Conservation (phyloP, 2,113 vertebrate species). For the Corythornis vintsioides region DNA sequence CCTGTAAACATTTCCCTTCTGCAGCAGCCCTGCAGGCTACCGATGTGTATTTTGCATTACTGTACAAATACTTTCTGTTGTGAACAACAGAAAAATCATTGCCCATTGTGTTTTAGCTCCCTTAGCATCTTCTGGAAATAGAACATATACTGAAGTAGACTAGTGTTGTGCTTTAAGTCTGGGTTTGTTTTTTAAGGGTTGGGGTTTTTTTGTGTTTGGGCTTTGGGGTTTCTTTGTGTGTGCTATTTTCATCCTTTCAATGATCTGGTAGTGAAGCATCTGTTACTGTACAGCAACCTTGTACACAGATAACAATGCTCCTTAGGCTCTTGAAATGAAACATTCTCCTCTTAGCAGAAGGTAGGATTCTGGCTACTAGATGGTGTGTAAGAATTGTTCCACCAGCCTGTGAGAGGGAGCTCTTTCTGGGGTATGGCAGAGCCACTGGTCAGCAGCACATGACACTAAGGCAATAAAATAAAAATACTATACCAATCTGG, state of each 20-base stretch:
- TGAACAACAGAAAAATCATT: constrained; percentile 48
- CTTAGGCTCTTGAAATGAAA: too few species aligned
- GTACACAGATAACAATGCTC: too few species aligned
- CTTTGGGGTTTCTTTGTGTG: not conserved
- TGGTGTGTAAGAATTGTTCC: too few species aligned
- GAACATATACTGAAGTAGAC: not conserved
- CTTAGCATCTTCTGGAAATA: not conserved
- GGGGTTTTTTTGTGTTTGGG: not conserved
- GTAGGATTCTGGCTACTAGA: too few species aligned
- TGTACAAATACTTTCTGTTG: constrained; percentile 3
- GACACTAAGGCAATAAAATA: not conserved
- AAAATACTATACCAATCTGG: not conserved
- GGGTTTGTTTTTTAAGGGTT: not conserved
- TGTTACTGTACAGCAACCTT: not conserved
- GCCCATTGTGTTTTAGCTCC: constrained; percentile 25
- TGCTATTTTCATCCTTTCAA: not conserved
- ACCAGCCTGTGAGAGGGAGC: too few species aligned
- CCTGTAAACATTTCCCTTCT: constrained; percentile 7
- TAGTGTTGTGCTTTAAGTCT: not conserved
- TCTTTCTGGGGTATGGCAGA: too few species aligned
- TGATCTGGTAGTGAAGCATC: not conserved
- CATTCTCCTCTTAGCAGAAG: too few species aligned
- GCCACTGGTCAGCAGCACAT: too few species aligned
- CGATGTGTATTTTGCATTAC: not conserved
- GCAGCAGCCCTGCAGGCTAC: not conserved